Evolutionary conservation across 2,797 vertebrate genomes (phyloP).

Genomic region (Sardinella longiceps): DNA sequence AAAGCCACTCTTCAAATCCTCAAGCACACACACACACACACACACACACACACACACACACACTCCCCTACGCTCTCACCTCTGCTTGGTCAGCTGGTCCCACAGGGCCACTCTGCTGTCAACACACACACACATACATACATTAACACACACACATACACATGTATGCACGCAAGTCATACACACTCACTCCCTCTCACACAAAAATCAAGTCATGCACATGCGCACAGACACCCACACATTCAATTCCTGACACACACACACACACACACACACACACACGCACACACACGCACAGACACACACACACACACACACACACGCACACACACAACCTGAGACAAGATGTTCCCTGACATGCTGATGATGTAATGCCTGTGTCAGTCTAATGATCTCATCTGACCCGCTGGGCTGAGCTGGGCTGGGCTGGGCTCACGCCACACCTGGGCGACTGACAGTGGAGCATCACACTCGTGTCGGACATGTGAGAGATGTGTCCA

Average conservation of each 20-base stretch:
- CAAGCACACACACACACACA: conserved; percentile 24
- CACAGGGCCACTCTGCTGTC: conserved; percentile 37
- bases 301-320: background rate
- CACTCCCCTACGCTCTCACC: conserved; percentile 35
- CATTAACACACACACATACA: background rate
- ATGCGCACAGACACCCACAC: no score
- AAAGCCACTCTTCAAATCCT: conserved; percentile 39
- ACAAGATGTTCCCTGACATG: background rate
- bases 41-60: background rate
- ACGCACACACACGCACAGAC: no score
- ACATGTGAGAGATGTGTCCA: background rate
- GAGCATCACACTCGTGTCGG: background rate
- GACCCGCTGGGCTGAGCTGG: no score
- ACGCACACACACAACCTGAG: background rate
- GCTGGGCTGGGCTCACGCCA: background rate
- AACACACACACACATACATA: conserved; percentile 27
- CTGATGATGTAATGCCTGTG: background rate
- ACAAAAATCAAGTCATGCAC: no score
- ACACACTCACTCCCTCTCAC: no score
- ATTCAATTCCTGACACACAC: no score
- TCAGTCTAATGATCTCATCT: background rate
- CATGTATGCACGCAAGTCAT: background rate
- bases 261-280: no score
- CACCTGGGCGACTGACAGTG: background rate
- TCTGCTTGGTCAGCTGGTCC: conserved; percentile 33